phyloP scores from a whole-genome alignment of 2,888 invertebrate genomes.

The Ectobius pallidus region DNA sequence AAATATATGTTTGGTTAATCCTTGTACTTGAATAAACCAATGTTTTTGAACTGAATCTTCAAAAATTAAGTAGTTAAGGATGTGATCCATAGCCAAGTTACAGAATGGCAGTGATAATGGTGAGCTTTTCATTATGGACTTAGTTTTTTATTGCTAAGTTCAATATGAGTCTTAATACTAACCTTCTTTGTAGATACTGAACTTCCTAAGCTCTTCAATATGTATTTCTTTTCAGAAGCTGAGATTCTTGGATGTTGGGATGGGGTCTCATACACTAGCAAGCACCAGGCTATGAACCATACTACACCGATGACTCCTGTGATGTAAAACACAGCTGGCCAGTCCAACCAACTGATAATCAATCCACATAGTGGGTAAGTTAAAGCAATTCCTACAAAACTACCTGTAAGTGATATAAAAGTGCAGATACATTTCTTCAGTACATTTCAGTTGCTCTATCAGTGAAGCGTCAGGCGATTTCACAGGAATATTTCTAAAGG shows the following conservation, averaged over 20 bases:
- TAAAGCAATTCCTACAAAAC: slow-evolving; percentile 69
- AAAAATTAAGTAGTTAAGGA: too few relatives aligned
- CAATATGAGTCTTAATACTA: too few relatives aligned
- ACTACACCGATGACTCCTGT: slow-evolving; percentile 64
- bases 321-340: slow-evolving; percentile 75
- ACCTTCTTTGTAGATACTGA: slow-evolving; percentile 45
- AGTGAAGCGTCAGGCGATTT: background rate
- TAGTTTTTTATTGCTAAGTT: too few relatives aligned
- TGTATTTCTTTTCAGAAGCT: slow-evolving; percentile 62
- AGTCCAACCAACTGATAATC: slow-evolving; percentile 67
- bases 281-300: slow-evolving; percentile 71
- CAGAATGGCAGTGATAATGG: too few relatives aligned
- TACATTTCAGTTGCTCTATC: too few relatives aligned
- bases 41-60: too few relatives aligned
- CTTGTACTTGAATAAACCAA: too few relatives aligned
- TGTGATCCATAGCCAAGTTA: too few relatives aligned
- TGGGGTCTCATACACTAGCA: slow-evolving; percentile 68
- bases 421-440: too few relatives aligned
- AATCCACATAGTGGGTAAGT: slow-evolving; percentile 74
- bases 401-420: too few relatives aligned
- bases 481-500: background rate
- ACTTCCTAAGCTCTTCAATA: slow-evolving; percentile 61
- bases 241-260: slow-evolving; percentile 69
- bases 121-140: too few relatives aligned
- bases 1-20: too few relatives aligned